Percentiles rank a stretch among this genome's conserved stretches.
phyloP scores from a whole-genome alignment of 1,140 invertebrate species.

The Mycetomoellerius zeteki region DNA sequence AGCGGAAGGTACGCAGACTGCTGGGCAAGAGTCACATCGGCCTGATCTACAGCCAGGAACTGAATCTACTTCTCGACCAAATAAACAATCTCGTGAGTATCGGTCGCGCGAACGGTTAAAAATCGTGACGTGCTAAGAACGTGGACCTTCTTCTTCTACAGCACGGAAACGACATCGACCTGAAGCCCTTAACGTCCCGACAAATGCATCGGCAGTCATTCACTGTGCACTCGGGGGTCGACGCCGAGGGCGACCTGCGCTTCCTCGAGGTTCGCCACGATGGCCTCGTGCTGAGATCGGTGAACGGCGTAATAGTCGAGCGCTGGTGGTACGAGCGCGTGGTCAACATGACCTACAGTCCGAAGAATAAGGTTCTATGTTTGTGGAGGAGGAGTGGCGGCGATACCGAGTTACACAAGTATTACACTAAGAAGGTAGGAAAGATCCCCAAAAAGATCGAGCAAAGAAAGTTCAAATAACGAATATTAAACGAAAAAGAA shows the following conservation, averaged over 20 bases:
- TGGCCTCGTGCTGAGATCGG: slow-evolving; percentile 97
- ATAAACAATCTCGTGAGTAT: slow-evolving; percentile 96
- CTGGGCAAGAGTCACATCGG: slow-evolving; percentile 99
- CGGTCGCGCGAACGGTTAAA: neutral
- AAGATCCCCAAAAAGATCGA: neutral
- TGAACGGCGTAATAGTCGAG: slow-evolving; percentile 98
- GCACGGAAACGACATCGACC: slow-evolving; percentile 98
- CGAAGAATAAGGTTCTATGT: slow-evolving; percentile 98
- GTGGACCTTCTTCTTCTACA: slow-evolving; percentile 77
- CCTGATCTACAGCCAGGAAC: slow-evolving; percentile 98
- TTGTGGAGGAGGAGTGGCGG: slow-evolving; percentile 97
- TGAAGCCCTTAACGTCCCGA: slow-evolving; percentile 96
- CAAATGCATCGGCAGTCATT: slow-evolving; percentile 98
- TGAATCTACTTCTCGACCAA: slow-evolving; percentile 98
- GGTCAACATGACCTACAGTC: slow-evolving; percentile 99
- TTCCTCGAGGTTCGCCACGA: slow-evolving; percentile 99
- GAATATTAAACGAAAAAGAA: neutral
- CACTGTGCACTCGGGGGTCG: slow-evolving; percentile 97
- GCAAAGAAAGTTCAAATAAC: neutral
- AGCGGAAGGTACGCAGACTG: slow-evolving; percentile 96
- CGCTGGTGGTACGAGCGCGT: slow-evolving; percentile 99
- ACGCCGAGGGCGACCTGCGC: slow-evolving; percentile 96
- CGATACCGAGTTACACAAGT: slow-evolving; percentile 98
- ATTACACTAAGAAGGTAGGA: slow-evolving; percentile 98
- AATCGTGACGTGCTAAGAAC: neutral